phyloP scores from a whole-genome alignment of 2,888 invertebrate genomes.

The Tetragnatha montana region DNA sequence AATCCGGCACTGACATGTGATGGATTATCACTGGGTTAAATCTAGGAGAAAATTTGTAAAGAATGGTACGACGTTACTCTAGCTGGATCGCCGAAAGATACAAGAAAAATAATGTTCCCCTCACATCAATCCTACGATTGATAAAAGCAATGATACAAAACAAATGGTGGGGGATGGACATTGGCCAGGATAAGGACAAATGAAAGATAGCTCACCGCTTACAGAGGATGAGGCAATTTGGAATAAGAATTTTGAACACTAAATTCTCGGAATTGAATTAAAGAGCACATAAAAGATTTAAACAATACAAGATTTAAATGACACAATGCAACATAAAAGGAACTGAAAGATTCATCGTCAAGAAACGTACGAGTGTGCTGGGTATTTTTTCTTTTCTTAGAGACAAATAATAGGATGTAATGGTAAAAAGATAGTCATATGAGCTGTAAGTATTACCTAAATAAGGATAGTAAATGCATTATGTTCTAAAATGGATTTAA shows the following conservation, averaged over 20 bases:
- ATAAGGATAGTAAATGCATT: too few species aligned
- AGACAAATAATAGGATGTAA: too few species aligned
- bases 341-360: too few species aligned
- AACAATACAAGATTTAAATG: too few species aligned
- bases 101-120: constrained; percentile 25
- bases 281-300: too few species aligned
- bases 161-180: not conserved
- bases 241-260: not conserved
- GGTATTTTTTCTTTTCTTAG: too few species aligned
- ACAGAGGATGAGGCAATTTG: not conserved
- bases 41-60: constrained; percentile 54
- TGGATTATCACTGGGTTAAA: constrained; percentile 43
- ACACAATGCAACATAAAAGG: too few species aligned
- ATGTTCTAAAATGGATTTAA: too few species aligned
- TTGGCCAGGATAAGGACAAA: not conserved
- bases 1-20: constrained; percentile 22
- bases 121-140: constrained; percentile 34
- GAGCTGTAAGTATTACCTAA: too few species aligned
- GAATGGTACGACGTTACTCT: constrained; percentile 26
- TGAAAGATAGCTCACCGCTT: not conserved
- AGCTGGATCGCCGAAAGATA: constrained; percentile 11
- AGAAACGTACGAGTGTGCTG: too few species aligned
- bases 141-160: constrained; percentile 7
- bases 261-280: too few species aligned
- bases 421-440: too few species aligned